Percentiles rank a stretch among this genome's conserved stretches.
phyloP scores from a whole-genome alignment of 2,888 invertebrate species.

The Lithophane socia region DNA sequence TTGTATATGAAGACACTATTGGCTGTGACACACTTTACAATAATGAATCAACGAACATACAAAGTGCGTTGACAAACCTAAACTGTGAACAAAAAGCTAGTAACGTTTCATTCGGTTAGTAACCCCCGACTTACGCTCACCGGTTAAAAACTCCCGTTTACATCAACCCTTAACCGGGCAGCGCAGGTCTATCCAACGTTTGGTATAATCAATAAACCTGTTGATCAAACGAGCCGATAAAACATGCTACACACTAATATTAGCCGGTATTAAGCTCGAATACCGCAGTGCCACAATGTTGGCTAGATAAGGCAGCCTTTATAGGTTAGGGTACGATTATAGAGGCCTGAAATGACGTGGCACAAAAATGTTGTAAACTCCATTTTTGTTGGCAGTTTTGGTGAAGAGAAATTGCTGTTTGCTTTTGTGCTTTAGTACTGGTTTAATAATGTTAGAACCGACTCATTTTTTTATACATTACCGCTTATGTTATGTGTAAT shows the following conservation, averaged over 20 bases:
- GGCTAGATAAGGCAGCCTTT: constrained; percentile 47
- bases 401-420: constrained; percentile 16
- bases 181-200: constrained; percentile 26
- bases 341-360: constrained; percentile 34
- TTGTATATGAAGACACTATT: too few species aligned
- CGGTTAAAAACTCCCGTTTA: constrained; percentile 6
- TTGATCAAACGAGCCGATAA: constrained; percentile 64
- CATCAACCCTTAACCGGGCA: constrained; percentile 3
- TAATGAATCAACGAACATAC: too few species aligned
- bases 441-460: background rate
- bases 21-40: too few species aligned
- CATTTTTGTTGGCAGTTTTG: constrained; percentile 29
- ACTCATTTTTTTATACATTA: background rate
- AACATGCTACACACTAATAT: constrained; percentile 55
- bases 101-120: background rate
- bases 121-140: background rate
- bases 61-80: background rate
- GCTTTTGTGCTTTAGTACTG: constrained; percentile 1
- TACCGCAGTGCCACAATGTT: constrained; percentile 58
- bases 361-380: constrained; percentile 37
- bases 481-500: background rate
- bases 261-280: constrained; percentile 42
- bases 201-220: constrained; percentile 66
- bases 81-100: background rate
- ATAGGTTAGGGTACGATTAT: constrained; percentile 16